phyloP scores from a whole-genome alignment of 2,888 invertebrate species.

The Chrysolina oricalcia region DNA sequence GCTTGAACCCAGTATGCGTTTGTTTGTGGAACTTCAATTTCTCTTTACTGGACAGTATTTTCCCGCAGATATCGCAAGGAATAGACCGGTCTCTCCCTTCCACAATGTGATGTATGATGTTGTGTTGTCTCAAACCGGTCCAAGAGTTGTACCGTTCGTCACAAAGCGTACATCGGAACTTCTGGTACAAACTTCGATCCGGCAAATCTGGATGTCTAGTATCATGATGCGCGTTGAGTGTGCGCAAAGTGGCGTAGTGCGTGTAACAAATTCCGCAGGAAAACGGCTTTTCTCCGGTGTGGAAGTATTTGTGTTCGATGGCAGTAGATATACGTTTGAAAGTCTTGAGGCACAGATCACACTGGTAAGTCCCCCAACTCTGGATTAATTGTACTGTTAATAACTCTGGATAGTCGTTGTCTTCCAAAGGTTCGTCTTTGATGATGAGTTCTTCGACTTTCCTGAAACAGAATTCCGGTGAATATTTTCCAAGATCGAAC shows the following conservation, averaged over 20 bases:
- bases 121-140: background rate
- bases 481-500: background rate
- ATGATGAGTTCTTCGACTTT: background rate
- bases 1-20: constrained; percentile 73
- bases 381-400: background rate
- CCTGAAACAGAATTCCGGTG: background rate
- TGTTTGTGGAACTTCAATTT: constrained; percentile 73
- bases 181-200: background rate
- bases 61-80: constrained; percentile 75
- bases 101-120: background rate
- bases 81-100: background rate
- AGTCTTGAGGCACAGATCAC: no score
- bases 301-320: constrained; percentile 25
- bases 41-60: constrained; percentile 71
- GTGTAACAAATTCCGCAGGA: constrained; percentile 57
- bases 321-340: no score
- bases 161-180: background rate
- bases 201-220: background rate
- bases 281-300: constrained; percentile 45
- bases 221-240: constrained; percentile 22
- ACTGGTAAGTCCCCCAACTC: no score
- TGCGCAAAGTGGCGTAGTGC: constrained; percentile 32
- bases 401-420: background rate
- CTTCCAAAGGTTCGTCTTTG: background rate
- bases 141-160: background rate